Evolutionary conservation across 2,113 vertebrate genomes (phyloP).

Genomic region (Syngnathus floridae): DNA sequence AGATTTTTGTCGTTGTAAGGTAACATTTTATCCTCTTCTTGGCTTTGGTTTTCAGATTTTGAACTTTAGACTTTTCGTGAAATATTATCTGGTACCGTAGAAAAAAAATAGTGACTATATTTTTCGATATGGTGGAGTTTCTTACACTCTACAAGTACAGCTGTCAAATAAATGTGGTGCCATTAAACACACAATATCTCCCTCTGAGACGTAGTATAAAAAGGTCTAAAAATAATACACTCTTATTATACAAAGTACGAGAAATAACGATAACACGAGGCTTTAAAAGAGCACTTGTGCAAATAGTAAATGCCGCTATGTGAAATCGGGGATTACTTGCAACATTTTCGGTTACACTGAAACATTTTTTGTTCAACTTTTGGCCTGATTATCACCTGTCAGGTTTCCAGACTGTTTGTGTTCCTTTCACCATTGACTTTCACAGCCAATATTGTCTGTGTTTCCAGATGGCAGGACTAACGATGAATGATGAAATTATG

Average conservation of each 20-base stretch:
- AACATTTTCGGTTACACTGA: not conserved
- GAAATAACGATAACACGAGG: constrained; percentile 2
- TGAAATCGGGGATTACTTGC: not conserved
- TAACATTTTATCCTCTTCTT: not conserved
- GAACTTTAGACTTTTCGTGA: not conserved
- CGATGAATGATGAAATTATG: constrained; percentile 2
- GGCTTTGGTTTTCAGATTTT: not conserved
- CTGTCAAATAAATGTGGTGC: constrained; percentile 2
- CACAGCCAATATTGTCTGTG: not conserved
- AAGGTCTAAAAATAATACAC: not conserved
- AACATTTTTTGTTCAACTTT: not conserved
- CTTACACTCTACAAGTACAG: not conserved
- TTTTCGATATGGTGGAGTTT: constrained; percentile 1
- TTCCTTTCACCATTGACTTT: constrained; percentile 3
- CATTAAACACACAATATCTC: not conserved
- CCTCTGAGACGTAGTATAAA: not conserved
- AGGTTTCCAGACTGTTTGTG: constrained; percentile 5
- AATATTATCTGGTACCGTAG: not conserved
- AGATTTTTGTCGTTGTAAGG: not conserved
- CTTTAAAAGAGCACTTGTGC: constrained; percentile 1
- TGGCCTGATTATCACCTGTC: not conserved
- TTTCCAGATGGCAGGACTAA: constrained; percentile 6
- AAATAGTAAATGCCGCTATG: not conserved
- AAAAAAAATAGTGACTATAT: not conserved
- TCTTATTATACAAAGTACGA: not conserved